These are phyloP conservation scores for Iphiclides podalirius DNA, from an alignment of 2,888 invertebrate species.

Conservation along the genomic window DNA sequence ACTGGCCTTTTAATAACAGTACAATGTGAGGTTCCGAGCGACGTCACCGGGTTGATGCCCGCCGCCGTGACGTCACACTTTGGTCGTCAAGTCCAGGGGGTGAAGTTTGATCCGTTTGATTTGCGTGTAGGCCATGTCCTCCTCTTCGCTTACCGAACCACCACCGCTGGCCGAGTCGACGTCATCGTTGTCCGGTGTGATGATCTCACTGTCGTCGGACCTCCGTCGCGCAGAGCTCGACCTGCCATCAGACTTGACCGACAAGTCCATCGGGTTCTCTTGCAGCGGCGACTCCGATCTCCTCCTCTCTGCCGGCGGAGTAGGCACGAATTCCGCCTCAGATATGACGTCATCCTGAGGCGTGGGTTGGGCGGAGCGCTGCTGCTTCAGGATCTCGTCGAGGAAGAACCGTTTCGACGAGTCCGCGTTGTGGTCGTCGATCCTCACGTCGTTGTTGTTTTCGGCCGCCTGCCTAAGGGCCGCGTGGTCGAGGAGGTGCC, in stretches of 20 bases:
- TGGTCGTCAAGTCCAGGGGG: conserved; percentile 84
- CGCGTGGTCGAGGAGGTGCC: conserved; percentile 70
- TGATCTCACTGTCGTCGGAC: conserved; percentile 75
- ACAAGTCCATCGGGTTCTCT: conserved; percentile 90
- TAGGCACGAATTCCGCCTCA: conserved; percentile 75
- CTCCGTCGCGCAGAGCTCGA: conserved; percentile 71
- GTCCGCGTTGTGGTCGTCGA: conserved; percentile 82
- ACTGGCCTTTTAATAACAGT: conserved; percentile 69
- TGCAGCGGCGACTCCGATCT: conserved; percentile 81
- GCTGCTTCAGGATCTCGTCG: conserved; percentile 87
- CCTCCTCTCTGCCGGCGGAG: conserved; percentile 64
- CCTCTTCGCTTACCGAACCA: conserved; percentile 69
- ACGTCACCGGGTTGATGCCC: conserved; percentile 41
- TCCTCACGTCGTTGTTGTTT: conserved; percentile 73
- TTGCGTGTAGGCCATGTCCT: conserved; percentile 78
- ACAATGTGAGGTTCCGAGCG: conserved; percentile 38
- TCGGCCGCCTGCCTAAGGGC: conserved; percentile 69
- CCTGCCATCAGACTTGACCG: conserved; percentile 84
- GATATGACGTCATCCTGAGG: conserved; percentile 74
- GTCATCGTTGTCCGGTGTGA: conserved; percentile 65
- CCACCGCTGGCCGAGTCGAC: conserved; percentile 66
- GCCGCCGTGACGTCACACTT: conserved; percentile 76
- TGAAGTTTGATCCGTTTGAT: conserved; percentile 80
- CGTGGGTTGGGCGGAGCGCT: conserved; percentile 76
- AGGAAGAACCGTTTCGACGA: conserved; percentile 86